Evolutionary conservation across 2,888 invertebrate species (phyloP).

Genomic region (Julus scandinavius): DNA sequence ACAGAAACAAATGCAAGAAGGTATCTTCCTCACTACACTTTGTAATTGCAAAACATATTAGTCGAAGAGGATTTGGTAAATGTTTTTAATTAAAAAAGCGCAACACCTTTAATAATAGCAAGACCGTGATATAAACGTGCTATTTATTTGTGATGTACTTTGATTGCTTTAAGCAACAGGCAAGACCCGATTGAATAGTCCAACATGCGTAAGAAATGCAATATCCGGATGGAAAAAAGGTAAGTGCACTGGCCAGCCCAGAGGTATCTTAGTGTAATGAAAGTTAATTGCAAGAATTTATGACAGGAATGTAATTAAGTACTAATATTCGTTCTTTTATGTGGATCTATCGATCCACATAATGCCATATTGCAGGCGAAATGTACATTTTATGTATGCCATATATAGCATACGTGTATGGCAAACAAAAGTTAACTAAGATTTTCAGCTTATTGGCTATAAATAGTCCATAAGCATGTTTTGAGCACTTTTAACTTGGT

Average conservation of each 20-base stretch:
- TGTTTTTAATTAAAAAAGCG: conserved; percentile 10
- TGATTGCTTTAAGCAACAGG: not conserved
- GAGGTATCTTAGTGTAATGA: not conserved
- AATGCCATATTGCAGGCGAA: not conserved
- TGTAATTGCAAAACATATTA: not conserved
- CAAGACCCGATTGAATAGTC: not conserved
- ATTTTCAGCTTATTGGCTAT: no score
- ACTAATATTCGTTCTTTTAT: not conserved
- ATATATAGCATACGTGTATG: no score
- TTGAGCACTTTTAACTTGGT: no score
- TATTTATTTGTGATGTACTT: not conserved
- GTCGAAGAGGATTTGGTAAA: not conserved
- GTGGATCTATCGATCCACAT: not conserved
- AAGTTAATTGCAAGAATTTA: conserved; percentile 44
- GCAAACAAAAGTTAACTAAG: no score
- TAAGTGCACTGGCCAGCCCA: not conserved
- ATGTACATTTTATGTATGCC: no score
- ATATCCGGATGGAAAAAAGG: not conserved
- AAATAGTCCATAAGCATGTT: no score
- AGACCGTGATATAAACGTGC: not conserved
- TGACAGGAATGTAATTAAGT: conserved; percentile 28
- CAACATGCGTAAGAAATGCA: not conserved
- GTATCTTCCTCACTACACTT: not conserved
- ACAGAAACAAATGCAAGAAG: no score
- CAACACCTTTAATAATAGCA: conserved; percentile 9